Evolutionary conservation across 2,113 vertebrate species (phyloP).

Genomic region (Vulpes vulpes): DNA sequence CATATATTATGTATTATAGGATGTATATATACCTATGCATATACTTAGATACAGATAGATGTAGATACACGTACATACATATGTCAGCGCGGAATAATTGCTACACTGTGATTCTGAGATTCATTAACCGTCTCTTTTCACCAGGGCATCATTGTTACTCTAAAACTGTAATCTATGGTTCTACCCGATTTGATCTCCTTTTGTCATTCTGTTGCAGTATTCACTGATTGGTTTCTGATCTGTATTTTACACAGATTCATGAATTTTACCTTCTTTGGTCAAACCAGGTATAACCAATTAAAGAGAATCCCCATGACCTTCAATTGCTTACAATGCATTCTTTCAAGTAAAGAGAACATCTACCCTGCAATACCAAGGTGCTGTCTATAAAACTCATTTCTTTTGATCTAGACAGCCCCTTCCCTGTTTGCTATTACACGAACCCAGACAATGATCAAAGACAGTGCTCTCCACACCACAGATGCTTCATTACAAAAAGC

Average conservation of each 20-base stretch:
- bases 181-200: background rate
- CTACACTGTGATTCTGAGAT: background rate
- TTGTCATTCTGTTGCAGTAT: background rate
- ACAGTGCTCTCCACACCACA: background rate
- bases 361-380: background rate
- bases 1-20: background rate
- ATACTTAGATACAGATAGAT: background rate
- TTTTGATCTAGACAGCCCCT: background rate
- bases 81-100: background rate
- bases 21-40: background rate
- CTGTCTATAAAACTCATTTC: background rate
- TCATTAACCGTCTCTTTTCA: background rate
- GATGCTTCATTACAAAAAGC: background rate
- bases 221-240: slow-evolving; percentile 32
- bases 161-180: background rate
- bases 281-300: slow-evolving; percentile 24
- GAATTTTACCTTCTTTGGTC: slow-evolving; percentile 44
- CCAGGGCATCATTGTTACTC: background rate
- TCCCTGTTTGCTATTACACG: background rate
- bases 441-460: slow-evolving; percentile 17
- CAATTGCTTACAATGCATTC: background rate
- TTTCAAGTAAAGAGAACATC: background rate
- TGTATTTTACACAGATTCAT: slow-evolving; percentile 54
- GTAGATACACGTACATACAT: background rate
- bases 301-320: background rate